A percentile compares a stretch with the other conserved stretches of the same genome.
phyloP scores from a whole-genome alignment of 2,888 invertebrate genomes.

The Andricus quercusramuli region DNA sequence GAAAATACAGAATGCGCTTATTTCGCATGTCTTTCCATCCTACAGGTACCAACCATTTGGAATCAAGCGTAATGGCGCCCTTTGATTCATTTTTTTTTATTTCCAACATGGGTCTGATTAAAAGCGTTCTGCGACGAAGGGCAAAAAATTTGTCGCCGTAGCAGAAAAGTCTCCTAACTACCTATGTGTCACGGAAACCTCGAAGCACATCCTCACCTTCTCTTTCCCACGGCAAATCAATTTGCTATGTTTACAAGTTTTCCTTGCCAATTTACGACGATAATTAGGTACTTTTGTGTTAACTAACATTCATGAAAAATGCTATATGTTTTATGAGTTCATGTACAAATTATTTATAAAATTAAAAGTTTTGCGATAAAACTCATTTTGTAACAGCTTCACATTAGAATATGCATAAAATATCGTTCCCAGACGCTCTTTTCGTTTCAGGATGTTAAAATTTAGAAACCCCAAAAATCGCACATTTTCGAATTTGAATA shows the following conservation, averaged over 20 bases:
- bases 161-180: constrained; percentile 33
- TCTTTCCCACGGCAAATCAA: constrained; percentile 29
- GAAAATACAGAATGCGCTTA: constrained; percentile 48
- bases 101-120: constrained; percentile 31
- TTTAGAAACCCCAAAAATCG: too few species aligned
- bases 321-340: too few species aligned
- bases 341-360: too few species aligned
- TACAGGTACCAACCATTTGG: neutral
- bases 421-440: too few species aligned
- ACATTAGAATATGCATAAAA: too few species aligned
- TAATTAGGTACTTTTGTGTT: neutral
- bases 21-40: constrained; percentile 43
- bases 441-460: too few species aligned
- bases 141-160: constrained; percentile 28
- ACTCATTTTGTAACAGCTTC: too few species aligned
- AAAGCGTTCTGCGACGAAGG: constrained; percentile 4
- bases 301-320: neutral
- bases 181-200: constrained; percentile 30
- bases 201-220: constrained; percentile 34
- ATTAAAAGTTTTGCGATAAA: too few species aligned
- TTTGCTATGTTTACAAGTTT: constrained; percentile 35
- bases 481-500: too few species aligned
- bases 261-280: constrained; percentile 12
- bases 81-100: constrained; percentile 3
- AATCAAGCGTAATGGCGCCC: neutral